Base-by-base conservation (phyloP, 2,888 invertebrate species). In the Globia sparganii region DNA sequence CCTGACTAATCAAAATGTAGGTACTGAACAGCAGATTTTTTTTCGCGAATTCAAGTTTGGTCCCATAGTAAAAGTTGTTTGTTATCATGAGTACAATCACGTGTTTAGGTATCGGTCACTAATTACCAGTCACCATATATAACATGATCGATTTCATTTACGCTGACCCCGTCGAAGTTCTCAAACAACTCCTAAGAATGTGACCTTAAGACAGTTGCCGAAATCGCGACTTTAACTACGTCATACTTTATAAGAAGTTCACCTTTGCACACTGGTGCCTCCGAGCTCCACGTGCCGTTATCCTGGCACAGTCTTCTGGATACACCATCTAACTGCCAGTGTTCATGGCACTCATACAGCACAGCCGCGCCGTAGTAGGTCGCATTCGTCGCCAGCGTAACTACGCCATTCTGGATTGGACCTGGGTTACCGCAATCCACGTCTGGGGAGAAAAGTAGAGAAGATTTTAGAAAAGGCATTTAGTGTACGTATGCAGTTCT, bases 201-300 rank as follows among this genome's bases (percentile, higher is more conserved):
- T 66, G 46, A 31, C 43, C 40, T 5, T 5, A 6, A 2, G 28
- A 11, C 6, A 65, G 28, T 28, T 11, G 13, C 11, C 21, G 31
- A 46, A 46, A 67, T 43, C 43, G 4, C 11, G 34, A 28, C 4
- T 66, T 34, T n/a, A 28, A 49, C 25, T 37, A 25, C 2, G 18
- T 56, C 21, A 28, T 43, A 53, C 28, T 46, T n/a, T 72, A 3
- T 40, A 34, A 34, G 21, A 34, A 43, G 34, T 59, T 90, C 94
- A 98, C 98, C 98, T 96, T 97, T 97, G 92, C 99, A 99, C n/a
- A 95, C 92, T 0, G 99, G 99, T 0, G 98, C 95, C 78, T 98
- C 98, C 31, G 98, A 98, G 90, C 98, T 98, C 99, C 99, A 99
- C 0, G 98, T 99, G 70, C 98, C 99, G 91, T 99, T 98, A 91